Evolutionary conservation across 2,797 vertebrate species (phyloP), one percentile per base, ranked within the genome.

Genomic region (Galago senegalensis): DNA sequence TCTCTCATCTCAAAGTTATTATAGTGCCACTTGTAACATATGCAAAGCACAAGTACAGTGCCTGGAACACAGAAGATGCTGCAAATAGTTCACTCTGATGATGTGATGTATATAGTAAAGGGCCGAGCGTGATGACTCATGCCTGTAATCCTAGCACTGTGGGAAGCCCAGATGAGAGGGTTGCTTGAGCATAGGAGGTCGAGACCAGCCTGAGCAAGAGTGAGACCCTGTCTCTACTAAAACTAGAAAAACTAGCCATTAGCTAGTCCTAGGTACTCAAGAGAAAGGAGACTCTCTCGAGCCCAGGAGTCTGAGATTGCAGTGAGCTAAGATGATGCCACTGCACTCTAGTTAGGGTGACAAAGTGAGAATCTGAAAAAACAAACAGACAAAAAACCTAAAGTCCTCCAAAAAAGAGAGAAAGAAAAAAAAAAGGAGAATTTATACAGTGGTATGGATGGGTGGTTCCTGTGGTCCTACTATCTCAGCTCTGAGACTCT

Each of bases 381-480:
- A 63, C 61, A 63, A 67, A 18, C 31, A 67, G n/a, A 67, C 31
- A 67, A 18, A n/a, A 67, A 34, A 31, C 65, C 17, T 67, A 34
- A 67, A 67, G 7, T 67, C 3, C 17, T n/a, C 31, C 31, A 31
- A 7, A 18, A 21, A 58, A 21, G 20, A 18, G 9, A 67, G 17
- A n/a, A 67, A 67, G n/a, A 31, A 14, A 10, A 67, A 69, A 18
- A 31, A 37, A 60, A 76, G 61, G 37, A 82, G 17, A 61, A 29
- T 29, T 20, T 34, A 46, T 7, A n/a, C 6, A 18, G 53, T 1
- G 34, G 21, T 4, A 0, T 8, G 27, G 43, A 16, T 9, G 23
- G 56, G 20, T 17, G 18, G 8, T 29, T 89, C 67, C 40, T 2
- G 37, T 1, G 43, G 80, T 72, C 76, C 18, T 14, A 10, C n/a